These are phyloP conservation scores for Xenopus tropicalis DNA, from an alignment of 2,113 vertebrate genomes.

Conservation along the genomic window UCB_Xtro_10.0 CM004444.2:76906501-76907000, in stretches of 20 bases:
- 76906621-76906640: neutral
- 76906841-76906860: too few relatives aligned
- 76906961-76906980: too few relatives aligned
- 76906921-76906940: too few relatives aligned
- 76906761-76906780: neutral
- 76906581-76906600: neutral
- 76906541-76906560: neutral
- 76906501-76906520: constrained; percentile 71
- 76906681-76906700: neutral
- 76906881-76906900: too few relatives aligned
- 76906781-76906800: constrained; percentile 2
- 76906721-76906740: too few relatives aligned
- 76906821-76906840: too few relatives aligned
- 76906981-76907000: too few relatives aligned
- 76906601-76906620: neutral
- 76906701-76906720: neutral
- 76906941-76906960: too few relatives aligned
- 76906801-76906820: neutral
- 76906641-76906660: neutral
- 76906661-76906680: constrained; percentile 5
- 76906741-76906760: neutral
- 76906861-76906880: too few relatives aligned
- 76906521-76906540: constrained; percentile 27
- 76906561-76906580: neutral
- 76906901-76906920: too few relatives aligned